Conservation (phyloP, 2,113 vertebrate genomes). For the Larimichthys polyactis region DNA sequence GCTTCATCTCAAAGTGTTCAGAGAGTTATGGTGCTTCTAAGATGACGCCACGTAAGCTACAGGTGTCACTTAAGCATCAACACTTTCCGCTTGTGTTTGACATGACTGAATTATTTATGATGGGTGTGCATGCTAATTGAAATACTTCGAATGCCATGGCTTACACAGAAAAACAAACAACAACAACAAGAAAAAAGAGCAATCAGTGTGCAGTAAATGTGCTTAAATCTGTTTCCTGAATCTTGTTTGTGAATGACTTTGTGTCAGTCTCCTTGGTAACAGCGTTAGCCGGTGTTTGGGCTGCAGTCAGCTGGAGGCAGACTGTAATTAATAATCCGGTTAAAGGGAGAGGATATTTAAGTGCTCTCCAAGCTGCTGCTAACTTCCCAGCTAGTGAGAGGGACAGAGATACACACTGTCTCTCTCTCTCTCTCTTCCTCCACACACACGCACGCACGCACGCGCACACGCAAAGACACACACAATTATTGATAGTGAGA, state of each 20-base stretch:
- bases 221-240: constrained; percentile 33
- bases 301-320: constrained; percentile 63
- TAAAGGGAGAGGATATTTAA: constrained; percentile 70
- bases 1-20: constrained; percentile 44
- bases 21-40: constrained; percentile 36
- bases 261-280: constrained; percentile 72
- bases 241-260: constrained; percentile 66
- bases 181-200: not conserved
- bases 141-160: constrained; percentile 2
- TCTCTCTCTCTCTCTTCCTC: too few species aligned
- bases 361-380: constrained; percentile 53
- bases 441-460: not conserved
- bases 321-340: constrained; percentile 79
- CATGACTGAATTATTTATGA: constrained; percentile 22
- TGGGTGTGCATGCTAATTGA: constrained; percentile 6
- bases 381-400: constrained; percentile 61
- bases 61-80: constrained; percentile 29
- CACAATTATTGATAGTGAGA: constrained; percentile 65
- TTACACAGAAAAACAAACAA: not conserved
- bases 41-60: constrained; percentile 32
- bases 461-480: not conserved
- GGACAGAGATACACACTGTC: constrained; percentile 38
- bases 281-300: constrained; percentile 62
- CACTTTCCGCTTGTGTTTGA: not conserved
- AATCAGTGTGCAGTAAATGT: not conserved